phyloP scores from a whole-genome alignment of 2,888 invertebrate genomes.

The Chloromyia formosa region DNA sequence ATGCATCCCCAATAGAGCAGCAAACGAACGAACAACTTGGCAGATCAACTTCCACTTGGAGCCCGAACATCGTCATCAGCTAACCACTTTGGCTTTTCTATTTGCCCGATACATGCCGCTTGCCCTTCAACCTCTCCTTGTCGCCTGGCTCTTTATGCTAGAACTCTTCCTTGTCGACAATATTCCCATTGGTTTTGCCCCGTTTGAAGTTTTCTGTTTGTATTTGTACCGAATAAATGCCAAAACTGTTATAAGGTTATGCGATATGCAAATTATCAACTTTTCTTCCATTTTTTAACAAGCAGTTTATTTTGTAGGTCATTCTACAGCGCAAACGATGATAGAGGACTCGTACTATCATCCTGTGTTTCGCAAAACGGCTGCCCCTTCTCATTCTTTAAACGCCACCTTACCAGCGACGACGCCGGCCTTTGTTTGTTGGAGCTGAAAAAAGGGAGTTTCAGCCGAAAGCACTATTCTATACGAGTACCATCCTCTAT shows the following conservation, averaged over 20 bases:
- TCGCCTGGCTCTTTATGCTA: too few relatives aligned
- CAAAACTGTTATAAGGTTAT: slow-evolving; percentile 51
- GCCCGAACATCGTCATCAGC: slow-evolving; percentile 16
- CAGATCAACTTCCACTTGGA: neutral
- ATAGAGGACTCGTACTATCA: slow-evolving; percentile 24
- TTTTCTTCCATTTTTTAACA: slow-evolving; percentile 48
- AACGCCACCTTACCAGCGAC: neutral
- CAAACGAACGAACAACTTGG: neutral
- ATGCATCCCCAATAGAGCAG: too few relatives aligned
- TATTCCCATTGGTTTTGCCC: slow-evolving; percentile 14
- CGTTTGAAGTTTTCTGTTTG: slow-evolving; percentile 19
- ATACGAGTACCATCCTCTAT: neutral
- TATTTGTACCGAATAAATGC: slow-evolving; percentile 47
- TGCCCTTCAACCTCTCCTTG: slow-evolving; percentile 1
- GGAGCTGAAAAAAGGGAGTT: slow-evolving; percentile 3
- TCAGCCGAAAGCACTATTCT: slow-evolving; percentile 32
- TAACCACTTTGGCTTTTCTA: slow-evolving; percentile 2
- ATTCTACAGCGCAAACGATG: slow-evolving; percentile 46
- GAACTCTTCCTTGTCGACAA: neutral
- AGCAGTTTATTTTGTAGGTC: slow-evolving; percentile 51
- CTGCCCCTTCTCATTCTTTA: neutral
- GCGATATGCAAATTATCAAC: slow-evolving; percentile 50
- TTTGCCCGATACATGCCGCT: neutral
- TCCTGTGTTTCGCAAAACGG: neutral
- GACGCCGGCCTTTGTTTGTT: neutral